Percentiles rank a stretch among this genome's conserved stretches.
Conservation (phyloP, 2,797 vertebrate genomes). For the Coregonus suidteri region DNA sequence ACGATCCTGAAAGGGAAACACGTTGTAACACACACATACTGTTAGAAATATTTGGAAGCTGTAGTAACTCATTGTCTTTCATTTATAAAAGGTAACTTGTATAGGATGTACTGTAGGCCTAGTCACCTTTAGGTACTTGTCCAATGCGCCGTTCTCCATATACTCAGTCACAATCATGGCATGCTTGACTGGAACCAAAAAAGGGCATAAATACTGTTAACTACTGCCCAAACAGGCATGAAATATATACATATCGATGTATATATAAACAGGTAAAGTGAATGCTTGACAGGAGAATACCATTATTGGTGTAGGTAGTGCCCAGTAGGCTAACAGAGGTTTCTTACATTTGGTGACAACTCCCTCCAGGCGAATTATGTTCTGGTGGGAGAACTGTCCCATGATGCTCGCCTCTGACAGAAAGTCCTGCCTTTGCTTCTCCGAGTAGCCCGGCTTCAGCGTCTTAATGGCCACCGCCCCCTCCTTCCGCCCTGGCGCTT, state of each 20-base stretch:
- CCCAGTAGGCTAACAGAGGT: not conserved
- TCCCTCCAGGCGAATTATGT: slow-evolving; percentile 94
- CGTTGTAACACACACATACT: not conserved
- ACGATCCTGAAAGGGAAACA: slow-evolving; percentile 72
- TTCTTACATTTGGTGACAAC: slow-evolving; percentile 93
- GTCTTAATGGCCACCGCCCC: slow-evolving; percentile 92
- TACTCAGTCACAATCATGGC: slow-evolving; percentile 97
- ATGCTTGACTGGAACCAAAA: slow-evolving; percentile 83
- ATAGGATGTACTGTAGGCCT: not conserved
- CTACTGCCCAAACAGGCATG: not conserved
- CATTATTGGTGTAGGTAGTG: not conserved
- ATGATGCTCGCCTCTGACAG: slow-evolving; percentile 96
- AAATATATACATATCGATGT: not conserved
- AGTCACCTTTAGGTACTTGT: slow-evolving; percentile 89
- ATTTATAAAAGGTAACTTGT: not conserved
- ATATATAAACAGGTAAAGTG: not conserved
- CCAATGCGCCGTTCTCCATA: slow-evolving; percentile 96
- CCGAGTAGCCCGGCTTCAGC: slow-evolving; percentile 90
- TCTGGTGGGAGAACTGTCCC: slow-evolving; percentile 97
- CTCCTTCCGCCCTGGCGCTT: slow-evolving; percentile 83
- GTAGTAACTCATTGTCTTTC: not conserved
- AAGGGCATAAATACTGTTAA: slow-evolving; percentile 4
- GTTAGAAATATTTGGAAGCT: not conserved
- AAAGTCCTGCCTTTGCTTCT: slow-evolving; percentile 96
- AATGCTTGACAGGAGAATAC: not conserved